Evolutionary conservation across 1,140 invertebrate genomes (phyloP), one percentile per base, ranked within the genome.

Genomic region (Cydia pomonella): DNA sequence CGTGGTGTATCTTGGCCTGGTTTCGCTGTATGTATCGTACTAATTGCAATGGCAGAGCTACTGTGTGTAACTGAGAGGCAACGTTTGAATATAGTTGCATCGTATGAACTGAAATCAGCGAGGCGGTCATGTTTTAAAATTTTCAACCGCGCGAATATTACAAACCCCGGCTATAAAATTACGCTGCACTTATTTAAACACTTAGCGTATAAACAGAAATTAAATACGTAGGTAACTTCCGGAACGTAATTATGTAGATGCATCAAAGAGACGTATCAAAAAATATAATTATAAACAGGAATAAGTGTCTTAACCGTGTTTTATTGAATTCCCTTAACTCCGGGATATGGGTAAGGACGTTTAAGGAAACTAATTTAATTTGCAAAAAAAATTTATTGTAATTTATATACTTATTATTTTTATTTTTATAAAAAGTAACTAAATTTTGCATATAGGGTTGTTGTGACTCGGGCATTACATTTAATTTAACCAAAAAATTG

Each of bases 141-240:
- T 63, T 63, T 63, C 62, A 63, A 66, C 63, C 25, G 27, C 63
- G 63, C 27, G 63, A 29, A 66, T 29, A 66, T 66, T 29, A n/a
- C 27, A 6, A n/a, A 27, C 63, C 13, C n/a, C 16, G n/a, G n/a
- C 63, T 66, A n/a, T 66, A n/a, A 66, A 66, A 29, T 66, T 66
- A 9, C 27, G n/a, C 27, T 66, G 27, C 16, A 16, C 13, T n/a
- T 66, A 27, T 66, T 33, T 13, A 29, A 29, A 38, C 63, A 66
- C 63, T 66, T 66, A n/a, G 13, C 25, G 63, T 16, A 33, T 29
- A 33, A 66, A 66, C 3, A 33, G 13, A 53, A 18, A 53, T 53
- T 53, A 18, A 53, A 53, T 47, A 47, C 44, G 7, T 38, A 38
- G 7, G 44, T 47, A 16, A 1, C 44, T 4, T 47, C 1, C 44